These are phyloP conservation scores for Tragelaphus buxtoni DNA, from an alignment of 2,113 vertebrate species.

Conservation along the genomic window DNA sequence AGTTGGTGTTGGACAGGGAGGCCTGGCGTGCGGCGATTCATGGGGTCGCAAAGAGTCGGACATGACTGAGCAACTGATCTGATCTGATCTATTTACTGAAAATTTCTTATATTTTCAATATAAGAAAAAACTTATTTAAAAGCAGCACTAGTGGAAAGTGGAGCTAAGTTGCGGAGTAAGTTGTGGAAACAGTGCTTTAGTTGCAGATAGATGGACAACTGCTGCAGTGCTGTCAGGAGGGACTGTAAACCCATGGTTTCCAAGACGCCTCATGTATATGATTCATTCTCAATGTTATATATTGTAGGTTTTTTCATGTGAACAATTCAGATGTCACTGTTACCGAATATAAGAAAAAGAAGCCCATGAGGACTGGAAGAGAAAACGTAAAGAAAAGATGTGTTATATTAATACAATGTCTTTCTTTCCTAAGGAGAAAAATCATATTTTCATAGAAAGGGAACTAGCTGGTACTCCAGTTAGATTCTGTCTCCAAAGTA, in stretches of 20 bases:
- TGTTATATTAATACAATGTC: not conserved
- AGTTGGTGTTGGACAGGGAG: no score
- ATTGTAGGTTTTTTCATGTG: not conserved
- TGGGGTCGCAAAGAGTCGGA: no score
- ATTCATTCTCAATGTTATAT: not conserved
- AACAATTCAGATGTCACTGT: not conserved
- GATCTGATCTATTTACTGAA: no score
- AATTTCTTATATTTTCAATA: not conserved
- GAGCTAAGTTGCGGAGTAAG: not conserved
- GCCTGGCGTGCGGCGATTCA: no score
- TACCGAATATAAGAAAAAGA: not conserved
- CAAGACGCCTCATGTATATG: not conserved
- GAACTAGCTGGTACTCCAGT: not conserved
- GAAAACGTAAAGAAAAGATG: not conserved
- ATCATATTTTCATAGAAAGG: not conserved
- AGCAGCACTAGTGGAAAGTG: not conserved
- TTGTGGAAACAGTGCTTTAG: not conserved
- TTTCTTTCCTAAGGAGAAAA: not conserved
- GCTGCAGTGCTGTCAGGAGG: not conserved
- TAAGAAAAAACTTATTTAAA: not conserved
- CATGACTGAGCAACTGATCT: no score
- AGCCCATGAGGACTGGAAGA: not conserved
- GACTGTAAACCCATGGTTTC: not conserved
- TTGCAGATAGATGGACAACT: not conserved
- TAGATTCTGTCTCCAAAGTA: constrained; percentile 38